Base-by-base conservation (phyloP, 2,797 vertebrate species). In the Sebastes wilsoni region DNA sequence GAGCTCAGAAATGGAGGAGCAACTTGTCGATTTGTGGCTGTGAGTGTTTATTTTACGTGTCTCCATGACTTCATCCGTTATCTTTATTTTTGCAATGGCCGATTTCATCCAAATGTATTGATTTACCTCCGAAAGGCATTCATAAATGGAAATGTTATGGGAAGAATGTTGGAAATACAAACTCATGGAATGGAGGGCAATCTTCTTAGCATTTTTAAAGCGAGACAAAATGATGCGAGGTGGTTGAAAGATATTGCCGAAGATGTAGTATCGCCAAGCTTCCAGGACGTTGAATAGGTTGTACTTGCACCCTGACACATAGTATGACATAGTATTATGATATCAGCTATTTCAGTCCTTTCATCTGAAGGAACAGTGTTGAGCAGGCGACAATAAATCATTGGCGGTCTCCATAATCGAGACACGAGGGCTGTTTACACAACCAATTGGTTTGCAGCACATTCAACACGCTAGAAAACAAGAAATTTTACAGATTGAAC, bases 401-500 rank as follows among this genome's bases (percentile, higher is more conserved):
- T 46, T 27, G 59, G 27, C 22, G 2, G 46, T 46, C 2, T 79
- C 59, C 65, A 59, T 77, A 54, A 78, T 79, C 58, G 55, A 76
- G 64, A 64, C 56, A 52, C 28, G 8, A 54, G 9, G 3, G 28
- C 54, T 72, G 62, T 81, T 87, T 73, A 68, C 72, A 75, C 62
- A 46, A 65, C 38, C 82, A 56, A 59, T 80, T 74, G 75, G 60
- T 75, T 68, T 79, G 75, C 66, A 30, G 64, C 22, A 16, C 16
- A 28, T 65, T 72, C 60, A 27, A 25, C 49, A 9, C 56, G 61
- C 54, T 1, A 77, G 30, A 71, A 71, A 79, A 77, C 61, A 76
- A 22, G 54, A 77, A 68, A 74, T 78, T 78, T 10, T 72, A 74
- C 62, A 65, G 77, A 78, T n/a, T 75, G 72, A 72, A 72, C 13